Conservation (phyloP, 2,797 vertebrate species). For the Lithobates sylvaticus region DNA sequence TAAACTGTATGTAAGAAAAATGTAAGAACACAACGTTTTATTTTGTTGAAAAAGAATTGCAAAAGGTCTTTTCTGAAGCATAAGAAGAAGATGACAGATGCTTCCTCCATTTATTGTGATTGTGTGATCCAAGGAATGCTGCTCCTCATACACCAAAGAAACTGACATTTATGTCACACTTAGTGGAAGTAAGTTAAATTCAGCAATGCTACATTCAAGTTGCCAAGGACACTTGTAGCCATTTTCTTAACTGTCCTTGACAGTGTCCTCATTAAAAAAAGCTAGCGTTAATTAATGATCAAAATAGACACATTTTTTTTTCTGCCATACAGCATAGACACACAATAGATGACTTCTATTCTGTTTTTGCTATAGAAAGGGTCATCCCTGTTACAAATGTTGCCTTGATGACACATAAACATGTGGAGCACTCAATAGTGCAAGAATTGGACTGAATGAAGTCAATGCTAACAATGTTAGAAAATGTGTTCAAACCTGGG, state of each 20-base stretch:
- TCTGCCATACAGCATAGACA: constrained; percentile 71
- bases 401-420: constrained; percentile 76
- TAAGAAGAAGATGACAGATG: constrained; percentile 45
- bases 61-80: background rate
- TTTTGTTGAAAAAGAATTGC: constrained; percentile 22
- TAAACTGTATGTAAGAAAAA: background rate
- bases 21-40: constrained; percentile 22
- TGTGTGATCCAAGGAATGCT: constrained; percentile 73
- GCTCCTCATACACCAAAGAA: constrained; percentile 79
- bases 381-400: constrained; percentile 70
- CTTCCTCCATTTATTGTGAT: constrained; percentile 66
- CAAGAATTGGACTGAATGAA: constrained; percentile 80
- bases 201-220: constrained; percentile 74
- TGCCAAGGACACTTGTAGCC: constrained; percentile 83
- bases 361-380: constrained; percentile 76
- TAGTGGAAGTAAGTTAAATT: constrained; percentile 79
- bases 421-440: constrained; percentile 80
- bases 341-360: constrained; percentile 76
- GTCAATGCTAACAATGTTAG: constrained; percentile 70
- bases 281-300: constrained; percentile 79
- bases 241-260: constrained; percentile 83
- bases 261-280: constrained; percentile 79
- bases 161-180: constrained; percentile 80
- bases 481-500: constrained; percentile 77
- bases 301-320: constrained; percentile 69